Evolutionary conservation across 1,140 invertebrate species (phyloP).

Genomic region (Eriosoma lanigerum): DNA sequence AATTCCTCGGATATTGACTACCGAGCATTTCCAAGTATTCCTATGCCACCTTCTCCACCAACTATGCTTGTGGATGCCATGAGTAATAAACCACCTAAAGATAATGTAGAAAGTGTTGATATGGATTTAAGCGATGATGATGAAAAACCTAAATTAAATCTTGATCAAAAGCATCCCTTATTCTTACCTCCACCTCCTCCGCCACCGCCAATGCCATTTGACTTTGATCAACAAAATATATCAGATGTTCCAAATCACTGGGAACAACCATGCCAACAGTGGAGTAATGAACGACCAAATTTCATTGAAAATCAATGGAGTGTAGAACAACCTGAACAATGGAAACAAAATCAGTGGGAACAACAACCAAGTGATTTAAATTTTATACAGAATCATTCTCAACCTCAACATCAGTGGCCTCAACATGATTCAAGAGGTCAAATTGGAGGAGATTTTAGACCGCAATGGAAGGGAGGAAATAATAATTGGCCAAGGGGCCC

Average conservation of each 20-base stretch:
- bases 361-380: slow-evolving; percentile 9
- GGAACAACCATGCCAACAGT: not conserved
- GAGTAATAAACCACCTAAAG: slow-evolving; percentile 55
- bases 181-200: slow-evolving; percentile 36
- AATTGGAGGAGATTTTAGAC: slow-evolving; percentile 5
- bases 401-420: slow-evolving; percentile 25
- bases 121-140: slow-evolving; percentile 77
- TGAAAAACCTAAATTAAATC: slow-evolving; percentile 29
- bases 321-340: slow-evolving; percentile 26
- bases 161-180: slow-evolving; percentile 30
- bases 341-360: slow-evolving; percentile 45
- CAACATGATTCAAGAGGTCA: slow-evolving; percentile 1
- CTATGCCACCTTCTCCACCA: slow-evolving; percentile 55
- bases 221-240: slow-evolving; percentile 26
- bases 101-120: slow-evolving; percentile 69
- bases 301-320: slow-evolving; percentile 39
- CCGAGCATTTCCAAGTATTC: slow-evolving; percentile 41
- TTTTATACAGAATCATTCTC: slow-evolving; percentile 7
- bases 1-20: slow-evolving; percentile 40
- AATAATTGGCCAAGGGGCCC: slow-evolving; percentile 32
- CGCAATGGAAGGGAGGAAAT: slow-evolving; percentile 39
- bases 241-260: not conserved
- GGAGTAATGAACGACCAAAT: slow-evolving; percentile 7
- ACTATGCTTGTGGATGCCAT: not conserved
- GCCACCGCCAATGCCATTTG: slow-evolving; percentile 31